Evolutionary conservation across 2,888 invertebrate species (phyloP).

Genomic region (Orthosia incerta): DNA sequence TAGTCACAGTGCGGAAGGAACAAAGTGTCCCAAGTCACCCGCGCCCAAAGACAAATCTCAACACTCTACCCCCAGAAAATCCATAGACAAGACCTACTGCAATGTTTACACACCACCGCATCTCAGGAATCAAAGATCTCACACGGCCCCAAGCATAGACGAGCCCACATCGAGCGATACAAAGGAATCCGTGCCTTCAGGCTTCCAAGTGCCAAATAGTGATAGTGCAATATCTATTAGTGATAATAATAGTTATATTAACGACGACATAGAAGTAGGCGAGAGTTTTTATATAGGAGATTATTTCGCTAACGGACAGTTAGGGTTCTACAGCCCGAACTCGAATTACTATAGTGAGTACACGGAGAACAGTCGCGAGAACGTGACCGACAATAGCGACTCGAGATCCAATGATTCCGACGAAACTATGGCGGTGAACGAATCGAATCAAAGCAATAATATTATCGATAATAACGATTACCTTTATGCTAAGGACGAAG

Average conservation of each 20-base stretch:
- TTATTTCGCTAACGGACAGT: conserved; percentile 88
- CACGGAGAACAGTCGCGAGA: conserved; percentile 73
- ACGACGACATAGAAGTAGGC: conserved; percentile 83
- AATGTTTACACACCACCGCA: conserved; percentile 90
- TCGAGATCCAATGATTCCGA: conserved; percentile 84
- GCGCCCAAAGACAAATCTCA: conserved; percentile 81
- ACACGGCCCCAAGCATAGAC: conserved; percentile 80
- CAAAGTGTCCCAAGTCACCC: conserved; percentile 85
- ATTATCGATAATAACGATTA: conserved; percentile 90
- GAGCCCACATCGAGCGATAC: conserved; percentile 77
- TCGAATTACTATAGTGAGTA: conserved; percentile 84
- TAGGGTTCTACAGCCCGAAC: conserved; percentile 85
- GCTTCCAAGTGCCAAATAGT: conserved; percentile 89
- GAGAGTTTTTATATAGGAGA: conserved; percentile 90
- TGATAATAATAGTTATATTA: conserved; percentile 88
- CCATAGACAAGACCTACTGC: conserved; percentile 86
- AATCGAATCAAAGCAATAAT: conserved; percentile 81
- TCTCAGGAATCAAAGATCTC: conserved; percentile 85
- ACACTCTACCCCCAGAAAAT: conserved; percentile 83
- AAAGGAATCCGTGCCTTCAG: conserved; percentile 85
- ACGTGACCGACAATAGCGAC: conserved; percentile 69
- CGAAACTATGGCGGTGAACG: conserved; percentile 83
- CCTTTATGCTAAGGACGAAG: conserved; percentile 89
- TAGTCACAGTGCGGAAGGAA: conserved; percentile 73
- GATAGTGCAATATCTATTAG: conserved; percentile 89